These are phyloP conservation scores for Ellobius talpinus DNA, from an alignment of 2,113 vertebrate genomes.

Conservation along the genomic window DNA sequence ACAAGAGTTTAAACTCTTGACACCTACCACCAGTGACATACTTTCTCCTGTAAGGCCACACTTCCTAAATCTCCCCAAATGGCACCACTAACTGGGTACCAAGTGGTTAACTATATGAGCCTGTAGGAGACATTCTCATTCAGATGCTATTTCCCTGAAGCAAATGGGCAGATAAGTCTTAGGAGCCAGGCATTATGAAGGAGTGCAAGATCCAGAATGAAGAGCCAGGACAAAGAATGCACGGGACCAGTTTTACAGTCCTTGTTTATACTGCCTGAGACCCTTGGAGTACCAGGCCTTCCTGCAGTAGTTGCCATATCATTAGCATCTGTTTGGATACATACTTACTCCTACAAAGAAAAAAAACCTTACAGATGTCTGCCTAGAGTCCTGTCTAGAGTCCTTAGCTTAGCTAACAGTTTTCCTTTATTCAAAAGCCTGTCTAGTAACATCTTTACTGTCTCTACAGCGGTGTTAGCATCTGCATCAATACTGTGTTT, in stretches of 20 bases:
- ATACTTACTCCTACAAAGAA: not conserved
- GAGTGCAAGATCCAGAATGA: not conserved
- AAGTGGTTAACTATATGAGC: not conserved
- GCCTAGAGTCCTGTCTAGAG: not conserved
- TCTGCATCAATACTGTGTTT: not conserved
- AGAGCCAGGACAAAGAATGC: not conserved
- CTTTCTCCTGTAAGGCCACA: not conserved
- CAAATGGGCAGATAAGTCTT: not conserved
- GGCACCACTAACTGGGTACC: not conserved
- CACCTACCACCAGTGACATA: not conserved
- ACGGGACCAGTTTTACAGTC: not conserved
- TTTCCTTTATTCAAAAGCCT: constrained; percentile 39
- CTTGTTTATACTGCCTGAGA: not conserved
- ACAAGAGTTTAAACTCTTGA: not conserved
- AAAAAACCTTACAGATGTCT: not conserved
- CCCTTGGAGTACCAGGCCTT: not conserved
- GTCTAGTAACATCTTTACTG: not conserved
- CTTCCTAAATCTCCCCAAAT: not conserved
- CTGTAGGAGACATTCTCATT: not conserved
- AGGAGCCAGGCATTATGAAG: not conserved
- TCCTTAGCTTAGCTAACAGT: not conserved
- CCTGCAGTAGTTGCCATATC: not conserved
- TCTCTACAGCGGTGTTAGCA: not conserved
- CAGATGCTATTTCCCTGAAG: not conserved
- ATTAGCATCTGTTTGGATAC: not conserved